A percentile compares a stretch with the other conserved stretches of the same genome.
Conservation (phyloP, 2,113 vertebrate genomes). For the Hemiprocne comata region DNA sequence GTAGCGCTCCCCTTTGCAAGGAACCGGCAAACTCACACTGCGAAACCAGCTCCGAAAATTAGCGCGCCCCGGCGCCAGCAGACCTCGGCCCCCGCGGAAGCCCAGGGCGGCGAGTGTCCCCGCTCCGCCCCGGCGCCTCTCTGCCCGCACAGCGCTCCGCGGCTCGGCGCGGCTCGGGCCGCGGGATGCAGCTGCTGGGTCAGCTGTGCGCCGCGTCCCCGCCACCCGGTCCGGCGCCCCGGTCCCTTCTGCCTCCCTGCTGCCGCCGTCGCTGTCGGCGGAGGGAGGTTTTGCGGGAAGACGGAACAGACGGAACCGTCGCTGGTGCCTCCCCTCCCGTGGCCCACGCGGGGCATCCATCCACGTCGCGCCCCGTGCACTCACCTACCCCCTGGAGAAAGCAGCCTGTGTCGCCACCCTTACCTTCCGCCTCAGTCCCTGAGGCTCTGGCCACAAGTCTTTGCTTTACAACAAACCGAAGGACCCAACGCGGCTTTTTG, state of each 20-base stretch:
- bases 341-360: slow-evolving; percentile 58
- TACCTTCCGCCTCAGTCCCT: slow-evolving; percentile 84
- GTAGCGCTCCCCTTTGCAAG: neutral
- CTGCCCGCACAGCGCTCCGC: neutral
- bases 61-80: neutral
- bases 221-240: too few species aligned
- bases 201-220: neutral
- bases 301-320: slow-evolving; percentile 58
- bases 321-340: slow-evolving; percentile 44
- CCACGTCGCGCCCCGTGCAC: slow-evolving; percentile 40
- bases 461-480: slow-evolving; percentile 73
- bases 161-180: neutral
- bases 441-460: slow-evolving; percentile 74
- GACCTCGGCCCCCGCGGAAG: neutral
- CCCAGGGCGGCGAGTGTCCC: neutral
- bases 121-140: neutral
- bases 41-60: neutral
- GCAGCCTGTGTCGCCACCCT: slow-evolving; percentile 76
- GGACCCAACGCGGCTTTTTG: slow-evolving; percentile 70
- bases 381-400: slow-evolving; percentile 73
- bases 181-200: neutral
- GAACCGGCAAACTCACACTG: neutral
- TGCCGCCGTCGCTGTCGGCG: neutral
- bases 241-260: slow-evolving; percentile 21
- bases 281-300: slow-evolving; percentile 66